These are phyloP conservation scores for Syndactyla subalaris DNA, from an alignment of 2,797 vertebrate species.

Conservation along the genomic window DNA sequence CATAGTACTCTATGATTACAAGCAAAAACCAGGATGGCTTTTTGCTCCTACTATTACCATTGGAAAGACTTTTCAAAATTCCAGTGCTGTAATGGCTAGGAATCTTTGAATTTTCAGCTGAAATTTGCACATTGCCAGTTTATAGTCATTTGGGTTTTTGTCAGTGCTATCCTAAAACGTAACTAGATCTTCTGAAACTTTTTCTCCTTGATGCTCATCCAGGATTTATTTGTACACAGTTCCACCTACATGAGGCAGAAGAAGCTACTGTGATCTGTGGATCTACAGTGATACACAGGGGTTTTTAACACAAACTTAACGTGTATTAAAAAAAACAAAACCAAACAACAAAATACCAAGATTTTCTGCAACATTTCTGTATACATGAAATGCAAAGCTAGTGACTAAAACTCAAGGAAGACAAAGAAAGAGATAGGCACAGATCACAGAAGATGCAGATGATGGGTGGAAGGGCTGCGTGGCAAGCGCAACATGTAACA, in stretches of 20 bases:
- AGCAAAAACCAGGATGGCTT: not conserved
- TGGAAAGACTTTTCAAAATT: not conserved
- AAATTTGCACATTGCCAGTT: not conserved
- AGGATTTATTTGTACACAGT: not conserved
- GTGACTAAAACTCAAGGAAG: not conserved
- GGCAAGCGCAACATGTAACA: accelerated
- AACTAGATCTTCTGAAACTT: not conserved
- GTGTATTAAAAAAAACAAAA: not conserved
- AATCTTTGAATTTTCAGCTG: not conserved
- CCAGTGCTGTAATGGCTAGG: not conserved
- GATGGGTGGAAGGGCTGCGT: not conserved
- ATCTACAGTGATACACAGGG: not conserved
- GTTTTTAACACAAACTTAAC: not conserved
- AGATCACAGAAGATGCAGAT: not conserved
- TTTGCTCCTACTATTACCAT: not conserved
- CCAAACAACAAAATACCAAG: not conserved
- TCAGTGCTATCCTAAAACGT: not conserved
- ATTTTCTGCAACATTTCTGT: not conserved
- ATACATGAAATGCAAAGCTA: not conserved
- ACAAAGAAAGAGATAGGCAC: not conserved
- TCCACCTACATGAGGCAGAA: not conserved
- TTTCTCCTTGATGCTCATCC: not conserved
- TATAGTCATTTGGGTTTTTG: not conserved
- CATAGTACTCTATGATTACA: not conserved
- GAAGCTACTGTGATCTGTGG: not conserved